A percentile compares a stretch with the other conserved stretches of the same genome.
These are phyloP conservation scores for Yponomeuta cagnagella DNA, from an alignment of 2,888 invertebrate genomes.

Conservation along the genomic window DNA sequence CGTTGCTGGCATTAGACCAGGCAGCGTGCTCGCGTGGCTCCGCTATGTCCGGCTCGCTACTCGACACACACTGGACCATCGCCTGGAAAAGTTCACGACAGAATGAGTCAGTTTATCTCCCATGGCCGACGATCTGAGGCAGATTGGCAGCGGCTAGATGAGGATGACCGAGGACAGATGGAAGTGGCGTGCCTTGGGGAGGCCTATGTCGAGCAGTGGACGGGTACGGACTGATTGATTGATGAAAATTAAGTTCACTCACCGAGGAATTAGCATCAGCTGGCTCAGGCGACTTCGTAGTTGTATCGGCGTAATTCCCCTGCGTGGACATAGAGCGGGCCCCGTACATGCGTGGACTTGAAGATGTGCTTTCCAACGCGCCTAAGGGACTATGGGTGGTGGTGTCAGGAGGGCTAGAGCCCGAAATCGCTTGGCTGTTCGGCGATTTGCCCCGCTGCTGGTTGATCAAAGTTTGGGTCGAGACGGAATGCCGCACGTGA, in stretches of 20 bases:
- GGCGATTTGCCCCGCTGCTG: conserved; percentile 27
- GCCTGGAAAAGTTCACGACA: conserved; percentile 61
- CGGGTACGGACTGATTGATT: no score
- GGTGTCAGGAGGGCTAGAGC: conserved; percentile 83
- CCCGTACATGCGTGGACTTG: conserved; percentile 23
- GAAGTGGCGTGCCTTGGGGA: no score
- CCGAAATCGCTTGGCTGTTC: conserved; percentile 33
- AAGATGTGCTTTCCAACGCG: conserved; percentile 51
- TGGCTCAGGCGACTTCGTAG: conserved; percentile 64
- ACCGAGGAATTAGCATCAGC: conserved; percentile 61
- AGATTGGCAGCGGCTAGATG: no score
- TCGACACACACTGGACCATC: conserved; percentile 92
- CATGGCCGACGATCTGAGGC: no score
- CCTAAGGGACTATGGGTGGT: conserved; percentile 89
- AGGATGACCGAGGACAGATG: no score
- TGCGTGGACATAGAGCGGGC: conserved; percentile 27
- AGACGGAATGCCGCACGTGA: conserved; percentile 80
- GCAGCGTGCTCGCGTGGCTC: conserved; percentile 51
- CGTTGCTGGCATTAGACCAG: conserved; percentile 55
- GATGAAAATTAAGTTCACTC: conserved; percentile 23
- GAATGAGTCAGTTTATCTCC: background rate
- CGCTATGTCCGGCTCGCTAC: conserved; percentile 84
- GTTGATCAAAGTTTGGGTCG: conserved; percentile 82
- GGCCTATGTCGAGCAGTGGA: no score
- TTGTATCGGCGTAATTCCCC: conserved; percentile 59